Evolutionary conservation across 2,113 vertebrate genomes (phyloP).

Genomic region (Anoura caudifer): DNA sequence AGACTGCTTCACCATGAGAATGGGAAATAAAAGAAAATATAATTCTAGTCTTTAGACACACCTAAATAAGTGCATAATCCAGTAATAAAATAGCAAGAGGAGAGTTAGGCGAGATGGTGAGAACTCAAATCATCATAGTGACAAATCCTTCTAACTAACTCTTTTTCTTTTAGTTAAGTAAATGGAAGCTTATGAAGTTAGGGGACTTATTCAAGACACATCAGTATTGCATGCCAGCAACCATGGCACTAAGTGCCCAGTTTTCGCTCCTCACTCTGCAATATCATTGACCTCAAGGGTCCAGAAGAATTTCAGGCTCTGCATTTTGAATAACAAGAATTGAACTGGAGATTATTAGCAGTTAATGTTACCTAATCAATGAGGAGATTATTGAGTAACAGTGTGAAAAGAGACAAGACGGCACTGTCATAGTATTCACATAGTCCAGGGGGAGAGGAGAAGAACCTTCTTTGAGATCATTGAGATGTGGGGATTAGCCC

Average conservation of each 20-base stretch:
- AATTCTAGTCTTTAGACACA: not conserved
- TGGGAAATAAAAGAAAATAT: not conserved
- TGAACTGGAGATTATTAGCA: constrained; percentile 11
- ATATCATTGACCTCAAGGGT: not conserved
- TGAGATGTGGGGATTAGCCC: not conserved
- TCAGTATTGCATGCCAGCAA: not conserved
- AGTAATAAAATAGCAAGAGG: not conserved
- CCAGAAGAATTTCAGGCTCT: not conserved
- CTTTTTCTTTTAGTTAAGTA: not conserved
- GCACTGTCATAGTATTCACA: not conserved
- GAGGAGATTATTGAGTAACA: constrained; percentile 40
- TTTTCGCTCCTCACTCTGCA: not conserved
- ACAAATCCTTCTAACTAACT: not conserved
- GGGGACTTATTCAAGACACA: not conserved
- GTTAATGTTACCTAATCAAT: constrained; percentile 29
- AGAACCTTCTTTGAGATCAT: not conserved
- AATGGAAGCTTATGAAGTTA: not conserved
- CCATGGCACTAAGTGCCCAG: not conserved
- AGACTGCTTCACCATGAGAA: not conserved
- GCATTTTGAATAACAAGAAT: constrained; percentile 28
- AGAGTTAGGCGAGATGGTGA: not conserved
- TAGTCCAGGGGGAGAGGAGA: not conserved
- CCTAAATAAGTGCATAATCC: not conserved
- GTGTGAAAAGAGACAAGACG: not conserved
- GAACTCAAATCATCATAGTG: not conserved